Conservation (phyloP, 2,113 vertebrate genomes). For the Myotis yumanensis region DNA sequence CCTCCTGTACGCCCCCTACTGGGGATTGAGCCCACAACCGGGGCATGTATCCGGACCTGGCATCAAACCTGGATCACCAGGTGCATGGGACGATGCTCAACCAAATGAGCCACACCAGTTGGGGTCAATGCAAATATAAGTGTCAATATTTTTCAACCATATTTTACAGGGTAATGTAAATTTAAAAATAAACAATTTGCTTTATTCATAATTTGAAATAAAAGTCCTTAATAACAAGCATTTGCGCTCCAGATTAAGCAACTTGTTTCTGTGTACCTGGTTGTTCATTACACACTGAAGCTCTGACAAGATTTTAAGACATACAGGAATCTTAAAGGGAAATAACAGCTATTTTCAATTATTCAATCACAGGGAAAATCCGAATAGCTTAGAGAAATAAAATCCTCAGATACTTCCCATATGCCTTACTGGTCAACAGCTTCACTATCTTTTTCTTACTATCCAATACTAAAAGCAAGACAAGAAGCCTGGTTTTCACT, state of each 20-base stretch:
- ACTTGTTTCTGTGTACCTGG: background rate
- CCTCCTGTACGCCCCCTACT: no score
- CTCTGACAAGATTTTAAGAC: background rate
- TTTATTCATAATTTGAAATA: background rate
- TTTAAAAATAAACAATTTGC: background rate
- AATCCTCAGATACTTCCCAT: background rate
- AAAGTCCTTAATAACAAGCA: conserved; percentile 1
- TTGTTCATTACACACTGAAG: background rate
- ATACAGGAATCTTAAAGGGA: background rate
- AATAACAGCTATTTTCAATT: background rate
- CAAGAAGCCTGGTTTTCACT: background rate
- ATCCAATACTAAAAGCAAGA: conserved; percentile 21
- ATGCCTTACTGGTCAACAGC: background rate
- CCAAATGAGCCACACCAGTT: no score
- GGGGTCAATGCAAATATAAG: no score
- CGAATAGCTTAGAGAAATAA: background rate
- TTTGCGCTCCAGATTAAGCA: background rate
- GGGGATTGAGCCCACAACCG: no score
- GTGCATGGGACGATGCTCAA: no score
- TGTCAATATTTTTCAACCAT: background rate
- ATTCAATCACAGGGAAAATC: background rate
- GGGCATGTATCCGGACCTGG: no score
- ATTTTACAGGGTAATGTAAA: background rate
- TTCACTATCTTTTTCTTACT: background rate
- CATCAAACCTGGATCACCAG: no score